Evolutionary conservation across 1,140 invertebrate genomes (phyloP), one percentile per base, ranked within the genome.

Genomic region (Cephus cinctus): DNA sequence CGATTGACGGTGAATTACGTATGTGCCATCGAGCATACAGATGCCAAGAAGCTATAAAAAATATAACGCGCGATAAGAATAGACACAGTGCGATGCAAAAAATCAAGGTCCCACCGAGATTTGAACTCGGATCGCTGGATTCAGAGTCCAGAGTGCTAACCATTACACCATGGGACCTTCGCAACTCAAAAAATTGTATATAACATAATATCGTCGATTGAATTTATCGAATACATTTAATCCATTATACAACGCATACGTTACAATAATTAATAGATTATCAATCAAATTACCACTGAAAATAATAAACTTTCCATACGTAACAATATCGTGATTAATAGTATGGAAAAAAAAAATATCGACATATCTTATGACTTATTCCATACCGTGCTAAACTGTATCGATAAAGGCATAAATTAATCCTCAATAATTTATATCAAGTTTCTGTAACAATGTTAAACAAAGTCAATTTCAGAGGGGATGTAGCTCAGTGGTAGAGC

Each of bases 71-170:
- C 25, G 25, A 27, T 27, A 27, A n/a, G n/a, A n/a, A n/a, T n/a
- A n/a, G n/a, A n/a, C n/a, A n/a, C n/a, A n/a, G n/a, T n/a, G n/a
- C n/a, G n/a, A n/a, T 27, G 44, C 56, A 71, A 74, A 65, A 52
- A 67, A 35, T 12, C 2, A 32, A 87, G 85, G 85, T 86, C 82
- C 85, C 83, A 86, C 85, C 85, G 85, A 87, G 86, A 87, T 86
- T 87, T 86, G 85, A 87, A 87, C 86, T 87, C 85, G 85, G 85
- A 88, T 89, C 86, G 86, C 86, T 88, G 87, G 87, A 89, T 89
- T 89, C 87, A 90, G 83, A 89, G 87, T 89, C 87, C 87, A 88
- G 86, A 89, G 86, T 89, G 86, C 87, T 90, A 88, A 88, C 87
- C 87, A 87, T 88, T 89, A 89, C 87, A 90, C 87, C 87, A 89